phyloP scores from a whole-genome alignment of 2,888 invertebrate species.

The Melinaea menophilus region DNA sequence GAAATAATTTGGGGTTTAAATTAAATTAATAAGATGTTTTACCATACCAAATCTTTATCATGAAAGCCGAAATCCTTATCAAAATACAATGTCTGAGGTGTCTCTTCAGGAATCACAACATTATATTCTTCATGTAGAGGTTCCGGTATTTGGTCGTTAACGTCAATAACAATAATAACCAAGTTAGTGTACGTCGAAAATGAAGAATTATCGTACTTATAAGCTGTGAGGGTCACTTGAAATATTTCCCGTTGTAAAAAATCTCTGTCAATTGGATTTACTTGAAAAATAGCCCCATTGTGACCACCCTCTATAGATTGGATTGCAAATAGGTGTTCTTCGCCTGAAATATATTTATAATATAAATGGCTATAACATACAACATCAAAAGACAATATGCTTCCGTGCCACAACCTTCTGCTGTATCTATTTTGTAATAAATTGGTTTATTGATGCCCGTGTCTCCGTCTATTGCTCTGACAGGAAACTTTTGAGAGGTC shows the following conservation, averaged over 20 bases:
- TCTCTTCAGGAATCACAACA: constrained; percentile 74
- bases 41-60: constrained; percentile 73
- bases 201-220: constrained; percentile 56
- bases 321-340: constrained; percentile 56
- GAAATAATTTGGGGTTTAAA: not conserved
- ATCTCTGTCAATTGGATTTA: constrained; percentile 69
- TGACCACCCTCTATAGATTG: constrained; percentile 50
- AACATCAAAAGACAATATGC: not conserved
- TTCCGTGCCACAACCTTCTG: constrained; percentile 44
- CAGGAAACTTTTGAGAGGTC: constrained; percentile 54
- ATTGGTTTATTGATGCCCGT: constrained; percentile 76
- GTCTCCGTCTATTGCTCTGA: constrained; percentile 80
- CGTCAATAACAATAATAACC: constrained; percentile 71
- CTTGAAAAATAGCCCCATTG: constrained; percentile 53
- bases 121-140: constrained; percentile 55
- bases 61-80: constrained; percentile 70
- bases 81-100: constrained; percentile 66
- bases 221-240: constrained; percentile 66
- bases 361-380: not conserved
- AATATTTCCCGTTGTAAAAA: constrained; percentile 64
- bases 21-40: not conserved
- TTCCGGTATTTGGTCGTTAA: constrained; percentile 82
- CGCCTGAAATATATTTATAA: constrained; percentile 32
- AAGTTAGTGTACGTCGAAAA: constrained; percentile 52
- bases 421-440: constrained; percentile 65